These are phyloP conservation scores for Paramisgurnus dabryanus DNA, from an alignment of 2,113 vertebrate species.

Conservation along the genomic window DNA sequence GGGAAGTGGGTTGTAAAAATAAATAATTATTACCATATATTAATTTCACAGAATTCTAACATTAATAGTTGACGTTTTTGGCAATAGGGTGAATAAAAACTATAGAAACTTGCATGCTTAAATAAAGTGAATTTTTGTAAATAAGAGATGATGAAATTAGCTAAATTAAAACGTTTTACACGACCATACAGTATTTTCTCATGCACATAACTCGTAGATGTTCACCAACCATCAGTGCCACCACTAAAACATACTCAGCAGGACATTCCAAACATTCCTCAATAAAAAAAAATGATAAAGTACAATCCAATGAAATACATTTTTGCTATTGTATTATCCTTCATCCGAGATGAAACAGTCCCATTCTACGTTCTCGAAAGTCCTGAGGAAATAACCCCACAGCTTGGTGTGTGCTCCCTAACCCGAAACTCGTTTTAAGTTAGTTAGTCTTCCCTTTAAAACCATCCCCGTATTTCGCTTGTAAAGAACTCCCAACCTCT, in stretches of 20 bases:
- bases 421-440: background rate
- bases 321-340: background rate
- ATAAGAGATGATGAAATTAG: conserved; percentile 22
- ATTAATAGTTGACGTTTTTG: conserved; percentile 37
- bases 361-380: conserved; percentile 38
- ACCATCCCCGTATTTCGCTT: background rate
- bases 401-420: background rate
- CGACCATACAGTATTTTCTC: conserved; percentile 48
- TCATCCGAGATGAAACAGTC: background rate
- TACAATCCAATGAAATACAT: conserved; percentile 5
- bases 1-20: conserved; percentile 32
- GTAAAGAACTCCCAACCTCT: background rate
- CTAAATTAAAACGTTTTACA: conserved; percentile 40
- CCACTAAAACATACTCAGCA: conserved; percentile 23
- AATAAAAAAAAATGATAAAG: conserved; percentile 6
- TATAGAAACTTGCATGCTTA: conserved; percentile 5
- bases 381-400: conserved; percentile 49
- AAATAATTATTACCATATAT: conserved; percentile 38
- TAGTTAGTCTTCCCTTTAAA: background rate
- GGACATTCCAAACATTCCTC: conserved; percentile 27
- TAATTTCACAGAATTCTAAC: conserved; percentile 23
- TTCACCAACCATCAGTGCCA: conserved; percentile 13
- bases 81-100: conserved; percentile 20
- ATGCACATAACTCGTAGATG: conserved; percentile 45
- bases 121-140: conserved; percentile 22